Percentiles rank a stretch among this genome's conserved stretches.
phyloP scores from a whole-genome alignment of 2,888 invertebrate genomes.

The Griposia aprilina region DNA sequence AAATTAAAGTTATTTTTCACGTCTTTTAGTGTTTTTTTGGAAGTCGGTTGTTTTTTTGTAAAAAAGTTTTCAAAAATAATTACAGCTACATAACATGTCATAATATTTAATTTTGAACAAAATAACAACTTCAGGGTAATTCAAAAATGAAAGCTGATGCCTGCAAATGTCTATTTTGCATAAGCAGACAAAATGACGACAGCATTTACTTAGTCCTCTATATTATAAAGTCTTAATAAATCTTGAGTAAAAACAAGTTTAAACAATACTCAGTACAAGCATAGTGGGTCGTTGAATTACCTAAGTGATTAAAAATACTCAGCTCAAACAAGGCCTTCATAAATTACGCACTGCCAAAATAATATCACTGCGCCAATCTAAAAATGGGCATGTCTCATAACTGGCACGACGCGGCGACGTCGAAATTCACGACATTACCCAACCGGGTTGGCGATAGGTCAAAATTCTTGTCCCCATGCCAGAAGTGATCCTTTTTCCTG shows the following conservation, averaged over 20 bases:
- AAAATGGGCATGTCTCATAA: slow-evolving; percentile 25
- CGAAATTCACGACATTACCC: slow-evolving; percentile 29
- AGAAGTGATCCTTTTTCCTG: slow-evolving; percentile 33
- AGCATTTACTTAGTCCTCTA: not conserved
- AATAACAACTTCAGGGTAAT: not conserved
- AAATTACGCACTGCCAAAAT: not conserved
- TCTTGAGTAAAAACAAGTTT: not conserved
- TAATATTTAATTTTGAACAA: not conserved
- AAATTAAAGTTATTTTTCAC: too few species aligned
- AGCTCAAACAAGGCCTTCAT: not conserved
- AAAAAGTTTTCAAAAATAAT: not conserved
- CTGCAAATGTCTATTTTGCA: not conserved
- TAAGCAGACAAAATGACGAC: not conserved
- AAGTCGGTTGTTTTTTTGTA: too few species aligned
- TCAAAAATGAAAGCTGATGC: not conserved
- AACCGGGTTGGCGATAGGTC: slow-evolving; percentile 21
- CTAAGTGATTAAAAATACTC: not conserved
- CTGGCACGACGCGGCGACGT: slow-evolving; percentile 10
- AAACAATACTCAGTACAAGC: not conserved
- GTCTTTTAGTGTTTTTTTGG: too few species aligned
- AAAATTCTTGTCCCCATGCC: slow-evolving; percentile 30
- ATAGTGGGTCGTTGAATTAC: too few species aligned
- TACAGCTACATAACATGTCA: not conserved
- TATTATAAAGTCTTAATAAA: not conserved
- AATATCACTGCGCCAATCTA: not conserved